A percentile compares a stretch with the other conserved stretches of the same genome.
phyloP scores from a whole-genome alignment of 1,140 invertebrate species.

The Aricia agestis region DNA sequence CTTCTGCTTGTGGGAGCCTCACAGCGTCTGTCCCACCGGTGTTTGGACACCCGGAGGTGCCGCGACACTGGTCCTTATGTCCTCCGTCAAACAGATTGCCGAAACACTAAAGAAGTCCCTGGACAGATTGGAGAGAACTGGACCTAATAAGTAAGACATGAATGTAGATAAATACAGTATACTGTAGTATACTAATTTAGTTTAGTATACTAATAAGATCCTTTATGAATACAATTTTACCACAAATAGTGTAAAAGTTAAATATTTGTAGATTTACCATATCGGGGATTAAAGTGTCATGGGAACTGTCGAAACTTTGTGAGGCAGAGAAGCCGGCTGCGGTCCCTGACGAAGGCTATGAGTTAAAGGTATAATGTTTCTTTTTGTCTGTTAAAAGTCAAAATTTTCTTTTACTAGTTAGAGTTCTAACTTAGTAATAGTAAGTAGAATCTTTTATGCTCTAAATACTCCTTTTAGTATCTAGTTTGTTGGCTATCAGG shows the following conservation, averaged over 20 bases:
- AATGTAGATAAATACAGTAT: no score
- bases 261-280: slow-evolving; percentile 40
- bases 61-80: slow-evolving; percentile 42
- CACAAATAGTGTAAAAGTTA: no score
- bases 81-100: slow-evolving; percentile 53
- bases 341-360: slow-evolving; percentile 60
- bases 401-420: no score
- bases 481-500: no score
- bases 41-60: slow-evolving; percentile 54
- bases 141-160: slow-evolving; percentile 50
- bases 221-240: background rate
- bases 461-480: no score
- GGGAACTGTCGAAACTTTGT: slow-evolving; percentile 45
- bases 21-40: slow-evolving; percentile 66
- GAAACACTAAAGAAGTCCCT: slow-evolving; percentile 55
- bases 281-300: slow-evolving; percentile 54
- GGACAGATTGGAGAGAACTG: slow-evolving; percentile 41
- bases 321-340: slow-evolving; percentile 35
- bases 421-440: no score
- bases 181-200: no score
- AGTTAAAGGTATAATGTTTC: slow-evolving; percentile 43
- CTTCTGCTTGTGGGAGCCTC: slow-evolving; percentile 71
- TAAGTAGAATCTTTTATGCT: no score
- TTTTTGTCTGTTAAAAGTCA: no score
- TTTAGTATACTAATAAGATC: background rate